Evolutionary conservation across 2,113 vertebrate species (phyloP).

Genomic region (Clupea harengus): DNA sequence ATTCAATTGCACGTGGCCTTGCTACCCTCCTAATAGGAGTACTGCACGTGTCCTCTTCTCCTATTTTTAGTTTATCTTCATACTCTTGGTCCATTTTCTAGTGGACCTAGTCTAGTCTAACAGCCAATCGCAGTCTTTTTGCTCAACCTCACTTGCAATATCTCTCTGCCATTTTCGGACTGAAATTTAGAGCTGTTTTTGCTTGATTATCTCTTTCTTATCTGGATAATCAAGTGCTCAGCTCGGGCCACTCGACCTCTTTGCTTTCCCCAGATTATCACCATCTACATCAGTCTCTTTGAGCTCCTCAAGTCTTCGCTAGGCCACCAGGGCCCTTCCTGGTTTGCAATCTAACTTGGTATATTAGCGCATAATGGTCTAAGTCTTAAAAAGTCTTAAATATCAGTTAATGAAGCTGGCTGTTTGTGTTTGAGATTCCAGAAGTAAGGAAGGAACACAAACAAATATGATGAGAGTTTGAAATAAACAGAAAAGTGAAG

Average conservation of each 20-base stretch:
- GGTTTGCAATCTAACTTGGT: background rate
- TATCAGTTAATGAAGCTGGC: background rate
- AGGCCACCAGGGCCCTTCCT: background rate
- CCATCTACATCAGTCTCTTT: background rate
- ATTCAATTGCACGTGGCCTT: background rate
- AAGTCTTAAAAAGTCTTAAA: background rate
- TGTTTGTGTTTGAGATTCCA: background rate
- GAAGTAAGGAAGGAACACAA: background rate
- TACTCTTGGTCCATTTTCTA: background rate
- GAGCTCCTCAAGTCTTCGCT: background rate
- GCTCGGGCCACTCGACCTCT: background rate
- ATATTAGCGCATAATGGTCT: background rate
- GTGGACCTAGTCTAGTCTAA: background rate
- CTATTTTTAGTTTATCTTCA: background rate
- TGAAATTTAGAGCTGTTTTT: background rate
- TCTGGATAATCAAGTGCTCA: background rate
- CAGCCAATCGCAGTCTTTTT: background rate
- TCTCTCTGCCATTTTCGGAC: background rate
- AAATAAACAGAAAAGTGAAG: conserved; percentile 33
- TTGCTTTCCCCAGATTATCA: background rate
- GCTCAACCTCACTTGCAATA: background rate
- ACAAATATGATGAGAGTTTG: conserved; percentile 13
- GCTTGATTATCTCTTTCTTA: background rate
- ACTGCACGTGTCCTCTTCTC: background rate
- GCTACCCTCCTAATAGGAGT: conserved; percentile 18